Evolutionary conservation across 2,888 invertebrate genomes (phyloP), one percentile per base, ranked within the genome.

Genomic region (Lepetodrilus schrolli): DNA sequence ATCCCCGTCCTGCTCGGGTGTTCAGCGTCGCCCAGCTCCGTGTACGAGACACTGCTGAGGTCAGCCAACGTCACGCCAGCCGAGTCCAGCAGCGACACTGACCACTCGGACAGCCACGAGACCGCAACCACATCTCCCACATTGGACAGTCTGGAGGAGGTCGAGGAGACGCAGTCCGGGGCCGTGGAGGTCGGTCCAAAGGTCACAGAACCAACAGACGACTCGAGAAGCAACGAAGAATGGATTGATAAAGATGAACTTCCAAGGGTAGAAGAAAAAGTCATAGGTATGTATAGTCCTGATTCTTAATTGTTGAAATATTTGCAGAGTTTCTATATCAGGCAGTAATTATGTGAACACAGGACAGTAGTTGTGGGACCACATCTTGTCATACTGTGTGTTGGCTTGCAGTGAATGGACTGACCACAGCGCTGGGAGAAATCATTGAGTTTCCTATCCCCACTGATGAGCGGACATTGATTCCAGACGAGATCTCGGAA

Each of bases 391-490:
- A n/a, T n/a, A n/a, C n/a, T n/a, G n/a, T n/a, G n/a, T n/a, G n/a
- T n/a, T n/a, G n/a, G n/a, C n/a, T 78, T 80, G 17, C 79, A 86
- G 86, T 80, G 26, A 86, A 86, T 77, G 83, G 81, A 10, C 68
- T 84, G 21, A 72, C 80, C 34, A 77, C 76, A 43, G 76, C 76
- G 49, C 80, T 76, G 66, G 86, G 84, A 58, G 84, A 86, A 69
- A 34, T 86, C 1, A 73, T 87, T 20, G 83, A 83, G 72, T 86
- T 92, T 70, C 91, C 92, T n/a, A 83, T 90, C 43, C 93, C 93
- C 3, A 84, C 80, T 10, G 80, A 85, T 74, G 93, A 93, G 87
- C 77, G 89, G 34, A 58, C 81, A 13, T 80, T 93, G 20, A 88
- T 91, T 36, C 77, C 87, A 38, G 84, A 90, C 72, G 83, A 82